Conservation (phyloP, 1,140 invertebrate species). For the Goniozus legneri region DNA sequence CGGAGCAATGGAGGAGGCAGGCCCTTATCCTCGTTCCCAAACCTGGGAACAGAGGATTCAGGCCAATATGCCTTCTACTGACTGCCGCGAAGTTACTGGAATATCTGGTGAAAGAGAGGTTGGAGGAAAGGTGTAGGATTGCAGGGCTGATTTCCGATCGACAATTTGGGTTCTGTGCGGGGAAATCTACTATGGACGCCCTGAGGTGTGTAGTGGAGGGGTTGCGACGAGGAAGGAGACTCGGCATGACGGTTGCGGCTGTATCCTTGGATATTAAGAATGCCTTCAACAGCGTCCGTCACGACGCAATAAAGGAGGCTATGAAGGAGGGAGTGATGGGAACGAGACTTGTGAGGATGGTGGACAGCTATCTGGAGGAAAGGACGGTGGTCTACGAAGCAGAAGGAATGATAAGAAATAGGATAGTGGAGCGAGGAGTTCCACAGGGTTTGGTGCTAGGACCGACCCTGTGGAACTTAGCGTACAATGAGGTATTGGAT, state of each 20-base stretch:
- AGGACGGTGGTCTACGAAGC: slow-evolving; percentile 10
- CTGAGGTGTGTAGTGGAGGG: slow-evolving; percentile 9
- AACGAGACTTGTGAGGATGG: slow-evolving; percentile 7
- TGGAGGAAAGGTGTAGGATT: slow-evolving; percentile 13
- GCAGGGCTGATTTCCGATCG: slow-evolving; percentile 16
- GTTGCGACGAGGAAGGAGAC: background rate
- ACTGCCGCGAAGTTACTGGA: slow-evolving; percentile 29
- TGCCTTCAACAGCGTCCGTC: slow-evolving; percentile 18
- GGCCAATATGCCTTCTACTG: slow-evolving; percentile 35
- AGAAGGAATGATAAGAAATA: background rate
- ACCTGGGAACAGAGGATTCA: slow-evolving; percentile 5
- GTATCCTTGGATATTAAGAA: slow-evolving; percentile 18
- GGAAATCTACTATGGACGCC: slow-evolving; percentile 25
- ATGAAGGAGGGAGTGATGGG: slow-evolving; percentile 3
- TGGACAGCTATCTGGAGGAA: slow-evolving; percentile 15
- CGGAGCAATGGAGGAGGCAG: slow-evolving; percentile 13
- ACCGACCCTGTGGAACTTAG: slow-evolving; percentile 33
- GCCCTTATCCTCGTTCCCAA: slow-evolving; percentile 18
- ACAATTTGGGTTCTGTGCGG: slow-evolving; percentile 30
- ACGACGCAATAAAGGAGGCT: slow-evolving; percentile 16
- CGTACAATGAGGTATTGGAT: slow-evolving; percentile 27
- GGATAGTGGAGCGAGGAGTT: slow-evolving; percentile 19
- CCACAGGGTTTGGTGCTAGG: slow-evolving; percentile 40
- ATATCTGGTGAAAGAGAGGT: slow-evolving; percentile 19
- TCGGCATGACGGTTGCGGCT: background rate